Evolutionary conservation across 2,797 vertebrate genomes (phyloP), one percentile per base, ranked within the genome.

Genomic region (Leucoraja ocellata): DNA sequence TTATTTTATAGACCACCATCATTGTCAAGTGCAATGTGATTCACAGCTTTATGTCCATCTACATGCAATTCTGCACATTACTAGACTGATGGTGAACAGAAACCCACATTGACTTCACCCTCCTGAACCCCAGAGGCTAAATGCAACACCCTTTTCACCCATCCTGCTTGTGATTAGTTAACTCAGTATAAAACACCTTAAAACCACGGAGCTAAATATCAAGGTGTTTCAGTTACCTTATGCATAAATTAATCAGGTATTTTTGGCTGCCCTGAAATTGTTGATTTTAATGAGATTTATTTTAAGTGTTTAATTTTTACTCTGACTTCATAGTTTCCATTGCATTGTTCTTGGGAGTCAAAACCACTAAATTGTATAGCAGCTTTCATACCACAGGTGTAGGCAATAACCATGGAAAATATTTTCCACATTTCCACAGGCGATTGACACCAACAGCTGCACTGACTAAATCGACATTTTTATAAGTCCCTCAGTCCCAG

Each of bases 371-470:
- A 88, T 68, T 18, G 54, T 32, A 88, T 9, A 88, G 63, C 63
- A 68, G 84, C 63, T 68, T 88, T 88, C 32, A 68, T 88, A 36
- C 16, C 84, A 88, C 84, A 88, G 84, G 84, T 88, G 61, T 68
- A 68, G 84, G n/a, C 84, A 88, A 68, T 68, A 88, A 68, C 63
- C 8, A 65, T 88, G 63, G n/a, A 68, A 88, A 88, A 88, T 88
- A 88, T 68, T 68, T 88, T 68, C 84, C 77, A 78, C 32, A 36
- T 78, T 78, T 78, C 77, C 84, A 88, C n/a, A 68, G 84, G 84
- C n/a, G n/a, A 68, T 88, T 88, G 84, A 88, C 84, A 68, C 84
- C n/a, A 88, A 32, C 84, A 88, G 84, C 84, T 88, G 84, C 63
- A 68, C n/a, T 88, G 84, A 88, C 63, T 68, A 63, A 88, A 68